Percentiles rank a stretch among this genome's conserved stretches.
These are phyloP conservation scores for Sebastes vulpes DNA, from an alignment of 2,797 vertebrate genomes.

Conservation along the genomic window DNA sequence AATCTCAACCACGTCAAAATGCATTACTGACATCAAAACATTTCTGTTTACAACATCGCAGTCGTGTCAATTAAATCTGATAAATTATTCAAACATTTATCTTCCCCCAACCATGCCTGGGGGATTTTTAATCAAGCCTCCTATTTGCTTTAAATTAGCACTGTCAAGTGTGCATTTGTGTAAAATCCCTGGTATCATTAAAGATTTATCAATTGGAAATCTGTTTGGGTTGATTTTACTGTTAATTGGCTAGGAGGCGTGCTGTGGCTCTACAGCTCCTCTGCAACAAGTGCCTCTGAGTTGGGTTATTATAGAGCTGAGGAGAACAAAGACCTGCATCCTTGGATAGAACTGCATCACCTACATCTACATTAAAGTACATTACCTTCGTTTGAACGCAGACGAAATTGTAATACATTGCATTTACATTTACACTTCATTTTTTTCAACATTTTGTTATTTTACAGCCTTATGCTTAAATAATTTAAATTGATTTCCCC, in stretches of 20 bases:
- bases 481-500: too few species aligned
- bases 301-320: not conserved
- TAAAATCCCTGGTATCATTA: constrained; percentile 97
- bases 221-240: constrained; percentile 94
- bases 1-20: constrained; percentile 86
- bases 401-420: not conserved
- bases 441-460: not conserved
- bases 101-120: constrained; percentile 80
- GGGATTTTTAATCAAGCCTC: constrained; percentile 97
- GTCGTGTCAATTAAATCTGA: constrained; percentile 92
- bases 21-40: constrained; percentile 92
- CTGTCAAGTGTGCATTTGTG: constrained; percentile 94
- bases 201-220: constrained; percentile 97
- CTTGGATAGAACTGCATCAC: not conserved
- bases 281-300: constrained; percentile 80
- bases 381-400: not conserved
- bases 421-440: too few species aligned
- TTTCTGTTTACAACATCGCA: constrained; percentile 92
- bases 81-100: constrained; percentile 96
- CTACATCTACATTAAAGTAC: not conserved
- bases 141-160: constrained; percentile 99
- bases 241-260: constrained; percentile 92
- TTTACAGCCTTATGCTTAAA: not conserved
- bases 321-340: constrained; percentile 6
- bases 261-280: constrained; percentile 51